Evolutionary conservation across 1,140 invertebrate species (phyloP), one percentile per base, ranked within the genome.

Genomic region (Trichonephila clavata): DNA sequence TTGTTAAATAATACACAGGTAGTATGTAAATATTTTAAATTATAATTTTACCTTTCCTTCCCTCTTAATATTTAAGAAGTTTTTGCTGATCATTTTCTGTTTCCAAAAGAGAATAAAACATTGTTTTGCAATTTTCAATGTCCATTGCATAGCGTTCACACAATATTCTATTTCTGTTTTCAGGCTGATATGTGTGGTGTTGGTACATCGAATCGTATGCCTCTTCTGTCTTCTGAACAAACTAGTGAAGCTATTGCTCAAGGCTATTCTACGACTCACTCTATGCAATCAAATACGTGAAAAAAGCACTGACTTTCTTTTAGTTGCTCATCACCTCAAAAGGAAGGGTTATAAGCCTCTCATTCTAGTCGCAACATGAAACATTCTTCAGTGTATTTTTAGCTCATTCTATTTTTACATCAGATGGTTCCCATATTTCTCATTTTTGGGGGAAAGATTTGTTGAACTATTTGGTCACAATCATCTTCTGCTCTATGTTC

Each of bases 211-310:
- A 68, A 21, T 16, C 16, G 21, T 18, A 83, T 91, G 27, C 68
- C 90, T 32, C 60, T 63, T 8, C 71, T 91, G n/a, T 63, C 90
- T 83, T n/a, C 59, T n/a, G 90, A 91, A 83, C 90, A 91, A 91
- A 91, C 77, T 24, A 91, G 32, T 84, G 90, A 91, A 84, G 60
- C 68, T 6, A 80, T 91, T 91, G 90, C 90, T 91, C 90, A 91
- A 91, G 57, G 77, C 24, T 91, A 83, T 50, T 77, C 71, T 60
- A 61, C 84, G 90, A 81, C 59, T 63, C 90, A 91, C 59, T 32
- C 71, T n/a, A 91, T 91, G 90, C 90, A 57, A 16, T 60, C 90
- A n/a, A 91, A 91, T 43, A 63, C 90, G 14, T 84, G 89, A 90
- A 65, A 50, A 50, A 50, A 21, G 43, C 27, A 63, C 59, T 16